phyloP scores from a whole-genome alignment of 2,113 vertebrate species.

The Circaetus gallicus region DNA sequence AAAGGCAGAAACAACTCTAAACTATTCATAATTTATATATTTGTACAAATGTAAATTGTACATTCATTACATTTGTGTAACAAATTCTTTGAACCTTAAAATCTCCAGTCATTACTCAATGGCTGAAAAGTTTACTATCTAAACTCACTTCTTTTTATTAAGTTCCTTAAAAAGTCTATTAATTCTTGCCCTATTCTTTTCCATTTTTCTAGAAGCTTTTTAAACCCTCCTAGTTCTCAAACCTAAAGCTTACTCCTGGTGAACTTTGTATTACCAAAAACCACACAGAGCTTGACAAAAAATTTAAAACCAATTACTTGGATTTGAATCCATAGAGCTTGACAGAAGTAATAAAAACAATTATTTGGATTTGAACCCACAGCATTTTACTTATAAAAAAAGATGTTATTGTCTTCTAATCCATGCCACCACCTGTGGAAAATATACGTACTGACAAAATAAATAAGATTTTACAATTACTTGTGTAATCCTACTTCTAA shows the following conservation, averaged over 20 bases:
- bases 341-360: neutral
- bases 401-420: neutral
- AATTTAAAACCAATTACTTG: neutral
- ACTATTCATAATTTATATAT: neutral
- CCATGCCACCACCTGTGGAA: neutral
- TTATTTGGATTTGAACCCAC: neutral
- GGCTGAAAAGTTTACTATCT: neutral
- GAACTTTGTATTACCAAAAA: neutral
- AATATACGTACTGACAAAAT: neutral
- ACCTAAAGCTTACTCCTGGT: neutral
- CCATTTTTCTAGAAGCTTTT: neutral
- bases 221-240: neutral
- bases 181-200: neutral
- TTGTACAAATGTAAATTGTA: neutral
- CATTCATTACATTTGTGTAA: neutral
- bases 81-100: neutral
- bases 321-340: neutral
- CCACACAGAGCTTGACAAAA: neutral
- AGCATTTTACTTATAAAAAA: neutral
- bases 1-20: neutral
- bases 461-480: slow-evolving; percentile 15
- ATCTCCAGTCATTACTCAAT: neutral
- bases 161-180: neutral
- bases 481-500: neutral
- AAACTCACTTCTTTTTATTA: neutral